A percentile compares a stretch with the other conserved stretches of the same genome.
Conservation (phyloP, 2,888 invertebrate species). For the Phymatocera aterrima region DNA sequence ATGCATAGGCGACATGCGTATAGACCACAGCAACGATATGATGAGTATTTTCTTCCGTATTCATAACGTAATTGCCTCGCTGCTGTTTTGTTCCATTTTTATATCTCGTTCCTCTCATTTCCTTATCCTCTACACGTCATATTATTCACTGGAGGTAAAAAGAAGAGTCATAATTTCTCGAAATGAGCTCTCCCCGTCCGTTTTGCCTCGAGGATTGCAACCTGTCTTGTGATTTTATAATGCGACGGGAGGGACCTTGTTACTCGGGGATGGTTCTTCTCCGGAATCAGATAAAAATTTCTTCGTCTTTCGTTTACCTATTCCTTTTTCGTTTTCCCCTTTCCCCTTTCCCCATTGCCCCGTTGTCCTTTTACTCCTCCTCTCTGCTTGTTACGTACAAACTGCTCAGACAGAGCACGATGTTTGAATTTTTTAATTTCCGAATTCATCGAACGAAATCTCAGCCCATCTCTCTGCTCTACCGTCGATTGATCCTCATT, state of each 20-base stretch:
- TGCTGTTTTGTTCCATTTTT: not conserved
- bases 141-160: not conserved
- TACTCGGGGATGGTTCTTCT: too few species aligned
- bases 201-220: constrained; percentile 23
- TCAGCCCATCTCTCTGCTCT: too few species aligned
- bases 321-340: not conserved
- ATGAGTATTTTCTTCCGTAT: constrained; percentile 46
- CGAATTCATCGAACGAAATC: too few species aligned
- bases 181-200: constrained; percentile 28
- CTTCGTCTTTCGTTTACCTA: too few species aligned
- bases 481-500: too few species aligned
- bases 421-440: too few species aligned
- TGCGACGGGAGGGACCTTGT: not conserved
- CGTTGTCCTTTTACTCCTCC: too few species aligned
- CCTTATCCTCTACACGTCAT: not conserved
- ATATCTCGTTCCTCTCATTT: not conserved
- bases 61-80: constrained; percentile 27
- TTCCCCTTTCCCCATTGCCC: not conserved
- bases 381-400: too few species aligned
- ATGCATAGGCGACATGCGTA: too few species aligned
- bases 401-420: too few species aligned
- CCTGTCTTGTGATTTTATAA: not conserved
- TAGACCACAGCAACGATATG: too few species aligned
- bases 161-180: not conserved
- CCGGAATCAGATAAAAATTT: too few species aligned